A percentile compares a stretch with the other conserved stretches of the same genome.
Conservation (phyloP, 2,888 invertebrate species). For the Synanthedon formicaeformis region DNA sequence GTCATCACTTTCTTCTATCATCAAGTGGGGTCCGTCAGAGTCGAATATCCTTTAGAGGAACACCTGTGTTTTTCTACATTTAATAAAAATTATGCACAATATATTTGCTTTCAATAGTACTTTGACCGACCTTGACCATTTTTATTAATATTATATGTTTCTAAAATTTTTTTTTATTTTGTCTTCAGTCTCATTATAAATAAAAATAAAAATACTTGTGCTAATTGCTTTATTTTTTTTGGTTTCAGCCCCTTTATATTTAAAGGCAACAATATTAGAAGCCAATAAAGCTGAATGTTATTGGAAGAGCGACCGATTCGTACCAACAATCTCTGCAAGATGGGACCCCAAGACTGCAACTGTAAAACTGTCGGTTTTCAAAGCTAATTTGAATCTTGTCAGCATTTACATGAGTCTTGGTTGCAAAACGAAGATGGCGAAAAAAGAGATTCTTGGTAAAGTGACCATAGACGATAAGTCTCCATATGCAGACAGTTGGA, state of each 20-base stretch:
- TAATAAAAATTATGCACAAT: too few species aligned
- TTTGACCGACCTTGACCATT: too few species aligned
- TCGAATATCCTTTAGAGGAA: too few species aligned
- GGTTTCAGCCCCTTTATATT: constrained; percentile 76
- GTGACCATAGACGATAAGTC: constrained; percentile 75
- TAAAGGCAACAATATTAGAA: constrained; percentile 82
- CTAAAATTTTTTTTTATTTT: too few species aligned
- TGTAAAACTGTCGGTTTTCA: constrained; percentile 73
- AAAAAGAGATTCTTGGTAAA: constrained; percentile 76
- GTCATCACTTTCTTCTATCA: too few species aligned
- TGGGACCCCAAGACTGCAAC: constrained; percentile 77
- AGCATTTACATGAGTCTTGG: constrained; percentile 76
- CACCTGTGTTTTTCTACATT: too few species aligned
- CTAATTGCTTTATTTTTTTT: constrained; percentile 4
- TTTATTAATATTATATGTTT: too few species aligned
- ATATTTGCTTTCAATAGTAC: too few species aligned
- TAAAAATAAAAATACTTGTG: too few species aligned
- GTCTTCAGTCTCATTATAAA: too few species aligned
- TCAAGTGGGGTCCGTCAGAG: too few species aligned
- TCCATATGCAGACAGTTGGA: constrained; percentile 71
- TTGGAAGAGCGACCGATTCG: constrained; percentile 82
- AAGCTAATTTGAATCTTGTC: constrained; percentile 72
- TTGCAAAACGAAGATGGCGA: constrained; percentile 75
- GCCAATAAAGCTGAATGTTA: constrained; percentile 70
- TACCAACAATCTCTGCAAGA: constrained; percentile 81